A percentile compares a stretch with the other conserved stretches of the same genome.
These are phyloP conservation scores for Echinarachnius parma DNA, from an alignment of 53 echinoderm and acorn worm species.

Conservation along the genomic window DNA sequence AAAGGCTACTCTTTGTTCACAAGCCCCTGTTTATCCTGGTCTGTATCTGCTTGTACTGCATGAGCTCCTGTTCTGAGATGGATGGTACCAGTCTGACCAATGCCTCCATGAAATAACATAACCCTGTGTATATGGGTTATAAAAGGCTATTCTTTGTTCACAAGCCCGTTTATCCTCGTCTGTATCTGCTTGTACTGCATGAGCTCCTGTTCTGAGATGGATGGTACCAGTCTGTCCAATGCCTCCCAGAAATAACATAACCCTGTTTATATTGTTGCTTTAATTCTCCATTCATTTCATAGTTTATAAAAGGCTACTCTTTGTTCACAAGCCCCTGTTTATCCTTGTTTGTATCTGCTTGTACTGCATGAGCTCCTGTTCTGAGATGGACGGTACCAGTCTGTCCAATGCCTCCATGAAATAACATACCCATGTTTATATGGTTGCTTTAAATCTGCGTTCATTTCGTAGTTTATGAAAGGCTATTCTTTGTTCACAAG, in stretches of 20 bases:
- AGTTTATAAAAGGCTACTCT: no score
- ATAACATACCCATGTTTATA: no score
- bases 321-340: constrained; percentile 47
- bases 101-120: constrained; percentile 72
- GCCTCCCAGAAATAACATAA: constrained; percentile 76
- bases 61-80: constrained; percentile 85
- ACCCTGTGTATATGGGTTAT: no score
- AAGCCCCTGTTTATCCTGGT: constrained; percentile 60
- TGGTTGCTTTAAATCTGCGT: no score
- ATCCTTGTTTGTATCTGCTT: constrained; percentile 76
- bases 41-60: constrained; percentile 85
- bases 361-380: constrained; percentile 87
- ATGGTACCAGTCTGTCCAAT: constrained; percentile 70
- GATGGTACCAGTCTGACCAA: constrained; percentile 76
- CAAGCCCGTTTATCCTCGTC: constrained; percentile 57
- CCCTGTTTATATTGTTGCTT: no score
- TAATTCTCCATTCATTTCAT: no score
- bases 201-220: constrained; percentile 88
- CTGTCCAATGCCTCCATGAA: constrained; percentile 65
- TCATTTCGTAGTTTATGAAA: no score
- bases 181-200: constrained; percentile 86
- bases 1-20: no score
- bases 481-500: no score
- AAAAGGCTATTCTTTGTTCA: no score
- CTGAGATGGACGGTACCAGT: constrained; percentile 87